phyloP scores from a whole-genome alignment of 1,140 invertebrate genomes.

The Sitodiplosis mosellana region DNA sequence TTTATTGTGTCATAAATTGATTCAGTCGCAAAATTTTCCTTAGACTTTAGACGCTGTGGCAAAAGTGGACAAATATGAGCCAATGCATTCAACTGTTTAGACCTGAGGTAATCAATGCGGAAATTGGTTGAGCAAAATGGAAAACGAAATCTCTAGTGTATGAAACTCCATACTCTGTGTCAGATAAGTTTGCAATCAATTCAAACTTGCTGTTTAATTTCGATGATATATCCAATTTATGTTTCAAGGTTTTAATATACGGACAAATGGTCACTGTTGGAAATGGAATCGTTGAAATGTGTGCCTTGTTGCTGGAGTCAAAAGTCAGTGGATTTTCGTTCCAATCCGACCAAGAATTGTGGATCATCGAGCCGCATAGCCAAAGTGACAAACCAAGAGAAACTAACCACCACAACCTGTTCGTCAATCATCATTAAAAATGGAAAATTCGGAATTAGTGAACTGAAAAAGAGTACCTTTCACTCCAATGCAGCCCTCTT shows the following conservation, averaged over 20 bases:
- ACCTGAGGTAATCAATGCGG: no score
- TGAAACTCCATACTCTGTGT: background rate
- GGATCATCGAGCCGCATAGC: background rate
- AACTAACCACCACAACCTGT: background rate
- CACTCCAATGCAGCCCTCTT: no score
- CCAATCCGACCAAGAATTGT: conserved; percentile 38
- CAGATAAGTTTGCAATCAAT: background rate
- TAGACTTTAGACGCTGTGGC: background rate
- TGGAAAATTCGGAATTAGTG: no score
- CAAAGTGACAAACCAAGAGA: background rate
- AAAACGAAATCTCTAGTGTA: no score
- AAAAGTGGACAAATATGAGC: background rate
- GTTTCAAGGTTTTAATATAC: conserved; percentile 32
- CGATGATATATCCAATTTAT: background rate
- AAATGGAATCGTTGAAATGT: conserved; percentile 41
- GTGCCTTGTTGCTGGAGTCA: conserved; percentile 25
- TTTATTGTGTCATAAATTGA: background rate
- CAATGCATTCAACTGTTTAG: no score
- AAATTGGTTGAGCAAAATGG: no score
- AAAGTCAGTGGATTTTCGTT: conserved; percentile 41
- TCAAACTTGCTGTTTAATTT: background rate
- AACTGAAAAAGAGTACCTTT: no score
- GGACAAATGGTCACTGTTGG: conserved; percentile 40
- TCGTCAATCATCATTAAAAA: no score
- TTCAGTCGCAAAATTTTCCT: background rate